Conservation (phyloP, 2,113 vertebrate genomes). For the Centropristis striata region DNA sequence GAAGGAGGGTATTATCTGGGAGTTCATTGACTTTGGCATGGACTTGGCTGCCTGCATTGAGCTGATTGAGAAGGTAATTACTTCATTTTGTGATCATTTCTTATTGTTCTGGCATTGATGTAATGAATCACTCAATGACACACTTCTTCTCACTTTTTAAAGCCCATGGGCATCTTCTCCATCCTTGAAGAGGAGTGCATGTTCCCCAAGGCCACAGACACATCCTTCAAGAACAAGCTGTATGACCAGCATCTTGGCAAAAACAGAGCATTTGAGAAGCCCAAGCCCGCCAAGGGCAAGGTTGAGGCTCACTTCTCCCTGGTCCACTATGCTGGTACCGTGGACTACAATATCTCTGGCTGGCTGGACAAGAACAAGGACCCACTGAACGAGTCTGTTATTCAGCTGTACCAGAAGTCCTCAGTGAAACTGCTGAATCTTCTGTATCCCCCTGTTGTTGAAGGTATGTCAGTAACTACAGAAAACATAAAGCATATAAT, state of each 20-base stretch:
- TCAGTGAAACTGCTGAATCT: constrained; percentile 69
- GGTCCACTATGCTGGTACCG: constrained; percentile 90
- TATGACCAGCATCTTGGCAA: too few relatives aligned
- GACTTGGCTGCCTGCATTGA: constrained; percentile 92
- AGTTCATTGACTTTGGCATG: too few relatives aligned
- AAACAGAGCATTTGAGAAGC: constrained; percentile 89
- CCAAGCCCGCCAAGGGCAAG: constrained; percentile 90
- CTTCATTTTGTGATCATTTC: background rate
- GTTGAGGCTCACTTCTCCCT: constrained; percentile 91
- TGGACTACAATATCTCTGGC: constrained; percentile 89
- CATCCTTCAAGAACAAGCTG: constrained; percentile 80
- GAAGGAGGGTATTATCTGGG: too few relatives aligned
- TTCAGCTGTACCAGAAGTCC: constrained; percentile 80
- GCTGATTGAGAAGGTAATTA: constrained; percentile 91
- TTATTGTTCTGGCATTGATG: background rate
- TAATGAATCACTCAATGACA: background rate
- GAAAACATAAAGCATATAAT: background rate
- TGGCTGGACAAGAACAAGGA: constrained; percentile 82
- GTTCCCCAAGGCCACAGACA: constrained; percentile 84
- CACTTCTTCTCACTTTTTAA: constrained; percentile 2
- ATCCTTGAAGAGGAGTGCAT: constrained; percentile 88
- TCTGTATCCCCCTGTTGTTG: constrained; percentile 66
- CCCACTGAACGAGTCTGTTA: constrained; percentile 79
- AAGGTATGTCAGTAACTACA: constrained; percentile 51
- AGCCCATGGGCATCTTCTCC: constrained; percentile 89